Evolutionary conservation across 2,888 invertebrate genomes (phyloP).

Genomic region (Calameuta pallipes): DNA sequence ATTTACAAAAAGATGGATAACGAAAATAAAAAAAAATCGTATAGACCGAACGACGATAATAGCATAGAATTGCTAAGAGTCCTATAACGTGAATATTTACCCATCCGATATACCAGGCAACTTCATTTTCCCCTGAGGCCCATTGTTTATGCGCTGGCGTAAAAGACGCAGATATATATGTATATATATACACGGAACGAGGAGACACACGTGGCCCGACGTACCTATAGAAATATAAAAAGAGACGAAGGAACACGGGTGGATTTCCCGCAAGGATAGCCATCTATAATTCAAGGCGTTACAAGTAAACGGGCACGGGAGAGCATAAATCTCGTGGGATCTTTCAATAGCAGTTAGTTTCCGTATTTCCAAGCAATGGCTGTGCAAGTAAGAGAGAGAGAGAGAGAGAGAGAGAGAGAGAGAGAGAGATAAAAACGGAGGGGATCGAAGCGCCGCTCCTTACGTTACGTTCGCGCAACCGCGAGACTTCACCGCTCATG

Average conservation of each 20-base stretch:
- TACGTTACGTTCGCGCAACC: constrained; percentile 6
- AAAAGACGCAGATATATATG: not conserved
- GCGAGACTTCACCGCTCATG: constrained; percentile 11
- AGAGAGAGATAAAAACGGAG: too few species aligned
- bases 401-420: too few species aligned
- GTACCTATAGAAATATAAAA: not conserved
- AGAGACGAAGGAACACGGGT: not conserved
- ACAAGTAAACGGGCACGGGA: constrained; percentile 44
- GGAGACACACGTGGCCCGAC: not conserved
- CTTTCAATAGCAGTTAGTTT: constrained; percentile 51
- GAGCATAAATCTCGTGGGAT: constrained; percentile 39
- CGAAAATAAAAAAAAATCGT: not conserved
- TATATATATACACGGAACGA: not conserved
- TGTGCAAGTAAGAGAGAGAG: not conserved
- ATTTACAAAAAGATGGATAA: too few species aligned
- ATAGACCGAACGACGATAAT: not conserved
- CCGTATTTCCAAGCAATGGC: constrained; percentile 39
- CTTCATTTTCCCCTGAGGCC: not conserved
- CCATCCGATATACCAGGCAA: not conserved
- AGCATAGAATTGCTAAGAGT: not conserved
- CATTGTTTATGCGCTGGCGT: not conserved
- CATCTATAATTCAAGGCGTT: constrained; percentile 57
- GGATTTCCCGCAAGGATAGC: constrained; percentile 10
- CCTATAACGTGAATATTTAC: not conserved
- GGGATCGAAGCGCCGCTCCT: not conserved